Evolutionary conservation across 2,797 vertebrate genomes (phyloP).

Genomic region (Pagetopsis macropterus): DNA sequence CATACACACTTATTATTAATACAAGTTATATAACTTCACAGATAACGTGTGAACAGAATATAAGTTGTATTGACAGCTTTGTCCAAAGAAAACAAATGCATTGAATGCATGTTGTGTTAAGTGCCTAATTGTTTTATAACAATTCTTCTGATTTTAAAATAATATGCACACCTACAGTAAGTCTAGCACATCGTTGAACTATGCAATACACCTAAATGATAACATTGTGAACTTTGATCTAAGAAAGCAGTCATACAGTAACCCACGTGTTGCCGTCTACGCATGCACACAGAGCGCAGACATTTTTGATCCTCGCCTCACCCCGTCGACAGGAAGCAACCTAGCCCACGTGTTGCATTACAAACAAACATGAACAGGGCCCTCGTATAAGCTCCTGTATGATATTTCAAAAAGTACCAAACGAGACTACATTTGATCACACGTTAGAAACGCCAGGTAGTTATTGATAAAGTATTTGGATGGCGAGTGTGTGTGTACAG

Average conservation of each 20-base stretch:
- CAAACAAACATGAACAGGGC: conserved; percentile 61
- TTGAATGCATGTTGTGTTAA: too few relatives aligned
- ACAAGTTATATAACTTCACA: neutral
- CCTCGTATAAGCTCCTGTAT: neutral
- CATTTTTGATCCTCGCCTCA: conserved; percentile 72
- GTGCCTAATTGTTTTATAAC: neutral
- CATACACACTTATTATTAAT: neutral
- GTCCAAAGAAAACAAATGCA: neutral
- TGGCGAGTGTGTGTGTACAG: neutral
- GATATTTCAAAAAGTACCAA: neutral
- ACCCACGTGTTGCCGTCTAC: conserved; percentile 70
- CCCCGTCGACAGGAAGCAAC: conserved; percentile 48
- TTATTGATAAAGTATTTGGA: neutral
- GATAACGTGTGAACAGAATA: neutral
- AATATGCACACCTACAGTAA: neutral
- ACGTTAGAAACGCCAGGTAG: rapidly evolving
- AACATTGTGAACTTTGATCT: conserved; percentile 1
- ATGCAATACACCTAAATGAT: neutral
- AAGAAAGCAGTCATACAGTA: neutral
- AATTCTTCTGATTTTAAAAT: neutral
- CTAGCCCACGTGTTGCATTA: conserved; percentile 75
- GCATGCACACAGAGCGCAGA: conserved; percentile 62
- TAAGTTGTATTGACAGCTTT: neutral
- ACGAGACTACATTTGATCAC: rapidly evolving
- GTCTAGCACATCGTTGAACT: neutral